Evolutionary conservation across 2,113 vertebrate genomes (phyloP).

Genomic region (Pygoscelis adeliae): DNA sequence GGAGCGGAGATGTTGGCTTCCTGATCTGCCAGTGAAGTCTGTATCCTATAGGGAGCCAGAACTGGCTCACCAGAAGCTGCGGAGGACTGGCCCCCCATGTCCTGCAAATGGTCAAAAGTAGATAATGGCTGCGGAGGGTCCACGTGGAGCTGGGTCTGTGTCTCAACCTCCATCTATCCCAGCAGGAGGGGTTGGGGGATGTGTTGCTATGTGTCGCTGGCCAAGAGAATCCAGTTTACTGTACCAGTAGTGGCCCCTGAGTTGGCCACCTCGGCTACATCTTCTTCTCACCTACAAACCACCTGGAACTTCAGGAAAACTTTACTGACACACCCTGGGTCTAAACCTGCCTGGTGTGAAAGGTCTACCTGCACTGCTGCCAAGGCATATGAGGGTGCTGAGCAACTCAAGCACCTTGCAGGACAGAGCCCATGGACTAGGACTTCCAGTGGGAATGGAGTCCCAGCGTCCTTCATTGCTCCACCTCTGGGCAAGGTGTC

Average conservation of each 20-base stretch:
- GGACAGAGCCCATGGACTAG: not conserved
- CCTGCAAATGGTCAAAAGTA: not conserved
- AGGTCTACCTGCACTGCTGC: not conserved
- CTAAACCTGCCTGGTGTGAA: not conserved
- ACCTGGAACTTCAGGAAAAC: not conserved
- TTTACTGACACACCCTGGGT: not conserved
- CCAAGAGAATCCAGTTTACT: not conserved
- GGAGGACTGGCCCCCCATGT: not conserved
- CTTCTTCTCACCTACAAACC: not conserved
- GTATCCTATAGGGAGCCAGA: not conserved
- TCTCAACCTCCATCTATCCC: not conserved
- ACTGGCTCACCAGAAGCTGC: not conserved
- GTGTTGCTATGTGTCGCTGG: not conserved
- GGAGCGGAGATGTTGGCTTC: not conserved
- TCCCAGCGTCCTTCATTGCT: not conserved
- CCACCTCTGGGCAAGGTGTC: not conserved
- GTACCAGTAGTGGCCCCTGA: not conserved
- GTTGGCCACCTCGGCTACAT: not conserved
- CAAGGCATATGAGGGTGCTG: not conserved
- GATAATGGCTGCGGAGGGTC: not conserved
- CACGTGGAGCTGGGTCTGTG: fast-evolving
- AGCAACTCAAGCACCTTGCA: not conserved
- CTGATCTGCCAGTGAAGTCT: not conserved
- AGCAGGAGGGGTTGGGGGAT: not conserved
- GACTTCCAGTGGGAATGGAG: not conserved